Conservation (phyloP, 2,113 vertebrate species). For the Gyps fulvus region DNA sequence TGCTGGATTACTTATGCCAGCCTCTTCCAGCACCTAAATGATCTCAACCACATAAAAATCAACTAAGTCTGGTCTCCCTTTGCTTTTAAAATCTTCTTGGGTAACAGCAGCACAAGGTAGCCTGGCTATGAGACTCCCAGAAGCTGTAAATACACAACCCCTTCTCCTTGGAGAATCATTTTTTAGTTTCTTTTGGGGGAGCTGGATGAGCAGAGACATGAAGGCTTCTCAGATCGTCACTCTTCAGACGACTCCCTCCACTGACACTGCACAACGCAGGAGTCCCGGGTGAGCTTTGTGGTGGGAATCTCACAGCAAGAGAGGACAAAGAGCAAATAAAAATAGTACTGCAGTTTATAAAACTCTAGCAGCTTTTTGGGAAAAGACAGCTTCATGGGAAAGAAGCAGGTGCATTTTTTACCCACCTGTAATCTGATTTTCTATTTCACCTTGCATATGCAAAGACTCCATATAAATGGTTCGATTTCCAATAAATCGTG, state of each 20-base stretch:
- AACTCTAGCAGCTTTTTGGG: neutral
- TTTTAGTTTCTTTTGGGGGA: neutral
- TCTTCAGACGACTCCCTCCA: neutral
- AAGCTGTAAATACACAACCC: neutral
- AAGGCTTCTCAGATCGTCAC: neutral
- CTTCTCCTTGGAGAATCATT: neutral
- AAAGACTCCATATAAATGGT: constrained; percentile 98
- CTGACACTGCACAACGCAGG: fast-evolving
- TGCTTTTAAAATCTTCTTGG: neutral
- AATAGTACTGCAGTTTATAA: fast-evolving
- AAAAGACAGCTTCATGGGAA: neutral
- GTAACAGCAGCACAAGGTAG: neutral
- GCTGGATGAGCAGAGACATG: neutral
- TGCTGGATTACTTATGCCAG: neutral
- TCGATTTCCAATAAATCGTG: constrained; percentile 94
- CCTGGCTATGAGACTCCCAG: neutral
- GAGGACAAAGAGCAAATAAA: neutral
- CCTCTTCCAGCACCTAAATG: neutral
- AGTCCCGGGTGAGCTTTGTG: fast-evolving
- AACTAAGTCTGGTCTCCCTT: neutral
- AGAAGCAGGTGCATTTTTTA: neutral
- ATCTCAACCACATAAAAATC: neutral
- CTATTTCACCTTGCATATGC: constrained; percentile 98
- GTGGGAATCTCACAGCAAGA: neutral
- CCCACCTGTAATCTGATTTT: constrained; percentile 97